These are phyloP conservation scores for Actinernus sp. DNA, from an alignment of 92 coral and sea anemone species.

Conservation along the genomic window DNA sequence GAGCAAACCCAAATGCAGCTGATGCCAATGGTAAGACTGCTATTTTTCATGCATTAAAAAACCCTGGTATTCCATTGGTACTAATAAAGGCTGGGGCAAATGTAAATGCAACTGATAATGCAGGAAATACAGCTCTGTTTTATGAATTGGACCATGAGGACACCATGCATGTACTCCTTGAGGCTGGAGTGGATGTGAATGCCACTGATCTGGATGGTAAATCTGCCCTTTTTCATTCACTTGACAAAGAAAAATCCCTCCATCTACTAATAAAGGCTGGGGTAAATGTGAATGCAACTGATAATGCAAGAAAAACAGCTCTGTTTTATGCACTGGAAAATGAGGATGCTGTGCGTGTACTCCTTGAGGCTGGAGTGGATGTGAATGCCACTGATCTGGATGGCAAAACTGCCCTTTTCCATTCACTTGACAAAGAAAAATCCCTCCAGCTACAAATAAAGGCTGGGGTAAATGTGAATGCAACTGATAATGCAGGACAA, in stretches of 20 bases:
- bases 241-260: background rate
- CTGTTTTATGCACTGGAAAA: background rate
- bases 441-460: background rate
- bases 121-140: constrained; percentile 21
- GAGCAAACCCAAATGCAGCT: background rate
- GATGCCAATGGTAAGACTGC: constrained; percentile 9
- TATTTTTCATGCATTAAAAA: background rate
- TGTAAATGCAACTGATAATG: constrained; percentile 1
- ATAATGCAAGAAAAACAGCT: background rate
- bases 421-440: background rate
- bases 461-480: constrained; percentile 1
- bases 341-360: background rate
- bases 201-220: constrained; percentile 7
- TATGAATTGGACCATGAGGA: background rate
- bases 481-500: constrained; percentile 9
- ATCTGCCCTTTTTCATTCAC: constrained; percentile 18
- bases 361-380: background rate
- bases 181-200: constrained; percentile 2
- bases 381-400: constrained; percentile 1
- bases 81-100: background rate
- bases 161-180: background rate
- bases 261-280: constrained; percentile 1
- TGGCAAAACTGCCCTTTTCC: constrained; percentile 15
- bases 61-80: background rate
- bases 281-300: background rate